phyloP scores from a whole-genome alignment of 2,113 vertebrate genomes.

The Hippoglossus stenolepis region DNA sequence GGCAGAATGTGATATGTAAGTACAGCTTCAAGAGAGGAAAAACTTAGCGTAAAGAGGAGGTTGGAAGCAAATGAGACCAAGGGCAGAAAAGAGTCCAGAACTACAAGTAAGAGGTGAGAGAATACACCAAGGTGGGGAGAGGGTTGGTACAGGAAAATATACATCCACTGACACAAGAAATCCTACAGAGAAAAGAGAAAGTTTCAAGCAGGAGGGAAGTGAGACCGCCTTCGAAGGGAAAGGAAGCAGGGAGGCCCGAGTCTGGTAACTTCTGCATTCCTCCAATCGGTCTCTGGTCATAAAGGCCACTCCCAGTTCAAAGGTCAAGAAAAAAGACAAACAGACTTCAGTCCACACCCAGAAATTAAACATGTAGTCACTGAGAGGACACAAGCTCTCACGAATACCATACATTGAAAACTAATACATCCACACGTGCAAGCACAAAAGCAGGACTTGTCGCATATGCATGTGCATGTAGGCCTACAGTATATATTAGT shows the following conservation, averaged over 20 bases:
- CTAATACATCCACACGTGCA: not conserved
- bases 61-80: no score
- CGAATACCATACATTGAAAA: not conserved
- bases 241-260: not conserved
- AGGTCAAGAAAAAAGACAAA: conserved; percentile 37
- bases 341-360: conserved; percentile 9
- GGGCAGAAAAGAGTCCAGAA: no score
- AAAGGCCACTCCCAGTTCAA: conserved; percentile 64
- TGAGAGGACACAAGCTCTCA: not conserved
- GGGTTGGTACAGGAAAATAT: not conserved
- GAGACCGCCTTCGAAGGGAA: conserved; percentile 18
- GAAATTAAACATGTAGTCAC: conserved; percentile 24
- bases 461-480: no score
- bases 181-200: not conserved
- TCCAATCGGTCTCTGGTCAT: conserved; percentile 6
- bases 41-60: no score
- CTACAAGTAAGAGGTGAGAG: not conserved
- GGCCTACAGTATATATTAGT: no score
- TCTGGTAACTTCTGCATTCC: conserved; percentile 51
- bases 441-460: not conserved
- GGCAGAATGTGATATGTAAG: conserved; percentile 1
- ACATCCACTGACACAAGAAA: not conserved
- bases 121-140: not conserved
- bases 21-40: no score
- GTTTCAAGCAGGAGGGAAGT: conserved; percentile 32